Conservation (phyloP, 2,888 invertebrate genomes). For the Trimorus sp. region DNA sequence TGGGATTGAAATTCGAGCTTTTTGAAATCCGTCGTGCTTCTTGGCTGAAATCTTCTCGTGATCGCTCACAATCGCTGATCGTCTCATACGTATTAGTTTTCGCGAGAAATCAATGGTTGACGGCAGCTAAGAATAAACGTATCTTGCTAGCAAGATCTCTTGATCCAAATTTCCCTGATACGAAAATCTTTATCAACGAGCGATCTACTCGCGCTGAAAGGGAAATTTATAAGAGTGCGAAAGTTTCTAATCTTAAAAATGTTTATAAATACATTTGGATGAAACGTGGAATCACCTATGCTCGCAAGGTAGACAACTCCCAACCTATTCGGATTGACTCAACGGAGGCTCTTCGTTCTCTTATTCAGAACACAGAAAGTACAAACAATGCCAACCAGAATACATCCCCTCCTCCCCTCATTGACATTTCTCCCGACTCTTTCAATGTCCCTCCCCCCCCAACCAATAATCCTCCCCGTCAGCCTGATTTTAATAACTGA, state of each 20-base stretch:
- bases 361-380: too few relatives aligned
- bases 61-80: not conserved
- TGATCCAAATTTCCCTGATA: not conserved
- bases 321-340: too few relatives aligned
- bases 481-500: too few relatives aligned
- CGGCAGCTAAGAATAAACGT: not conserved
- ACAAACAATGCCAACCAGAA: too few relatives aligned
- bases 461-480: too few relatives aligned
- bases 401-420: too few relatives aligned
- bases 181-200: not conserved
- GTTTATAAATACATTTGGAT: conserved; percentile 15
- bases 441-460: too few relatives aligned
- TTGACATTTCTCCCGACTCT: too few relatives aligned
- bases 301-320: not conserved
- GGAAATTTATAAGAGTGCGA: not conserved
- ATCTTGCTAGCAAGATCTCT: not conserved
- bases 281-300: not conserved
- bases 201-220: not conserved
- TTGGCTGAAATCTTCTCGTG: too few relatives aligned
- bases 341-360: too few relatives aligned
- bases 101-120: not conserved
- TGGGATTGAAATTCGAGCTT: too few relatives aligned
- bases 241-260: not conserved
- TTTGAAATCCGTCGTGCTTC: too few relatives aligned
- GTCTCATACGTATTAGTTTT: not conserved